A percentile compares a stretch with the other conserved stretches of the same genome.
phyloP scores from a whole-genome alignment of 2,113 vertebrate genomes.

The Amazona vittata region DNA sequence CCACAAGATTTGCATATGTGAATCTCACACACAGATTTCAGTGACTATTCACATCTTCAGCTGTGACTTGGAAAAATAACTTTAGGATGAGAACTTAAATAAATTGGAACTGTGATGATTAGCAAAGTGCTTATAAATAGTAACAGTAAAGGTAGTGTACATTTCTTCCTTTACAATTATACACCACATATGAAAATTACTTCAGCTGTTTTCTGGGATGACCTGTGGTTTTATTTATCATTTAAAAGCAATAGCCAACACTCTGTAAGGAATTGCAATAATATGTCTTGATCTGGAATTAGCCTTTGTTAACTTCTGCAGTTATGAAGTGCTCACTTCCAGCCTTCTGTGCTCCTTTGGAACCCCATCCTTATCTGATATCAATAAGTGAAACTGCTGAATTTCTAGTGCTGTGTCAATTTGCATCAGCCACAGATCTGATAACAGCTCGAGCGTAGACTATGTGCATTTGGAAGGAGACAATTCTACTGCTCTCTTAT shows the following conservation, averaged over 20 bases:
- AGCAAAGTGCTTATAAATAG: neutral
- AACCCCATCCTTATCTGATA: neutral
- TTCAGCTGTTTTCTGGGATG: neutral
- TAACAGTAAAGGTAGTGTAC: neutral
- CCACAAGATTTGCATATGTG: neutral
- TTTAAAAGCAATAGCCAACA: neutral
- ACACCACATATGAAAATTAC: neutral
- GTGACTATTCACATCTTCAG: neutral
- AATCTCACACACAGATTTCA: neutral
- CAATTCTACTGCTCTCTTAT: neutral
- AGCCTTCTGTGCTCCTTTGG: neutral
- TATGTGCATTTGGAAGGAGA: neutral
- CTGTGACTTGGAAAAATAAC: neutral
- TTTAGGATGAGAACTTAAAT: neutral
- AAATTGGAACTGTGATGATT: neutral
- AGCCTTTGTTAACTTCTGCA: neutral
- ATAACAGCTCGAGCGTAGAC: neutral
- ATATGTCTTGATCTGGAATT: neutral
- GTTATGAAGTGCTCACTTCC: neutral
- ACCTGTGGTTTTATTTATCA: neutral
- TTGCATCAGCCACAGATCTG: neutral
- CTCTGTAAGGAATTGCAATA: neutral
- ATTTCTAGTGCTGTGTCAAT: neutral
- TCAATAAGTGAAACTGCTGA: neutral
- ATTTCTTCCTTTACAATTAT: neutral